These are phyloP conservation scores for Numenius phaeopus DNA, from an alignment of 2,797 vertebrate species.

Conservation along the genomic window DNA sequence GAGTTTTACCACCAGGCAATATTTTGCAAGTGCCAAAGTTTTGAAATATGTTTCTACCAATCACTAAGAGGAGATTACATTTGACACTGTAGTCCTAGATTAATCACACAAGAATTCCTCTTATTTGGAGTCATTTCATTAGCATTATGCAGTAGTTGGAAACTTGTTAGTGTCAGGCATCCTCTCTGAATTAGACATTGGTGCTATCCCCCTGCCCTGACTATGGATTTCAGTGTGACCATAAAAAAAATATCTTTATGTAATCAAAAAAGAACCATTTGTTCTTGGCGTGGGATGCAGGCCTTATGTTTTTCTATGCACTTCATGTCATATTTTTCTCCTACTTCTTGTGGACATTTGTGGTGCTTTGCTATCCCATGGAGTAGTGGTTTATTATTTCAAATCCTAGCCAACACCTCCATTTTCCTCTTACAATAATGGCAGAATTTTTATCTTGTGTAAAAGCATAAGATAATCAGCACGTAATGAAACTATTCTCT, in stretches of 20 bases:
- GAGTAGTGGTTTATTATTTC: neutral
- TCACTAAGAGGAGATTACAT: neutral
- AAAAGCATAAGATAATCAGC: neutral
- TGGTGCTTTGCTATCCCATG: neutral
- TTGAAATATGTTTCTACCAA: neutral
- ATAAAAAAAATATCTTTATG: neutral
- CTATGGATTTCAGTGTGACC: neutral
- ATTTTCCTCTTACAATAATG: neutral
- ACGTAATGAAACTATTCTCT: constrained; percentile 1
- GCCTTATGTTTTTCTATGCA: neutral
- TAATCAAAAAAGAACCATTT: neutral
- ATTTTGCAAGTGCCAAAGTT: neutral
- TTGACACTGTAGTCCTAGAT: neutral
- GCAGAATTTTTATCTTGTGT: neutral
- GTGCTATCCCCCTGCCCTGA: neutral
- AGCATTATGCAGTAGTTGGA: neutral
- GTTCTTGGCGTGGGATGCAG: neutral
- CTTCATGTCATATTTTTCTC: neutral
- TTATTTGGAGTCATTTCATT: neutral
- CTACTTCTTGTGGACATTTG: neutral
- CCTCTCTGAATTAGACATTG: neutral
- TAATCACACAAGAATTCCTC: neutral
- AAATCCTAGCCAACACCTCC: neutral
- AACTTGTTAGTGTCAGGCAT: neutral
- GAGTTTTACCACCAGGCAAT: neutral